These are phyloP conservation scores for Lota lota DNA, from an alignment of 2,113 vertebrate species.

Conservation along the genomic window DNA sequence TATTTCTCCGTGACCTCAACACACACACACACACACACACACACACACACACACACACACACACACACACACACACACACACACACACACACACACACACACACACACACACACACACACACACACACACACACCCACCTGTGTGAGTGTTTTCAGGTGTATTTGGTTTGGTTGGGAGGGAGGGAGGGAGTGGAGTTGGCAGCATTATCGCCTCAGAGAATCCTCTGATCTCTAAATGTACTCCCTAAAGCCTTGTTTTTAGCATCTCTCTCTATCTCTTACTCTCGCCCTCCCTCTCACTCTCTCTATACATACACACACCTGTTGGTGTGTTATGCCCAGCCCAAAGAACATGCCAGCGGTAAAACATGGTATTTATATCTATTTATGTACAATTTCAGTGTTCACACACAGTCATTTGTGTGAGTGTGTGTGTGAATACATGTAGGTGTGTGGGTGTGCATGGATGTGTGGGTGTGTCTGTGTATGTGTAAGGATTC, in stretches of 20 bases:
- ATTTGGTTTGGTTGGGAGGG: conserved; percentile 67
- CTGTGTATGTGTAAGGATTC: conserved; percentile 21
- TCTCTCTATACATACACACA: conserved; percentile 11
- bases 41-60: conserved; percentile 40
- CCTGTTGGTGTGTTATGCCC: conserved; percentile 56
- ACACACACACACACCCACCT: conserved; percentile 48
- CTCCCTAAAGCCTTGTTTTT: conserved; percentile 36
- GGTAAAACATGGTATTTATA: conserved; percentile 26
- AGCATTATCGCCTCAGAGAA: conserved; percentile 63
- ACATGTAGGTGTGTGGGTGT: no score
- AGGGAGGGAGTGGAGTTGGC: conserved; percentile 58
- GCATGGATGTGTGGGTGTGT: conserved; percentile 13
- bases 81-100: background rate
- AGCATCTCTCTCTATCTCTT: conserved; percentile 5
- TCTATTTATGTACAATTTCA: background rate
- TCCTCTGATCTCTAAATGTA: conserved; percentile 66
- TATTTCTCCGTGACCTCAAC: conserved; percentile 1
- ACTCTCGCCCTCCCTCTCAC: conserved; percentile 26
- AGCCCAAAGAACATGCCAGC: conserved; percentile 9
- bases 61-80: conserved; percentile 7
- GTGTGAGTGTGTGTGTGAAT: background rate
- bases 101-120: conserved; percentile 26
- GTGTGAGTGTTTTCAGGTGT: conserved; percentile 64
- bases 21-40: conserved; percentile 20
- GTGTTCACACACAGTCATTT: no score